phyloP scores from a whole-genome alignment of 2,888 invertebrate genomes.

The Oxycera nigricornis region DNA sequence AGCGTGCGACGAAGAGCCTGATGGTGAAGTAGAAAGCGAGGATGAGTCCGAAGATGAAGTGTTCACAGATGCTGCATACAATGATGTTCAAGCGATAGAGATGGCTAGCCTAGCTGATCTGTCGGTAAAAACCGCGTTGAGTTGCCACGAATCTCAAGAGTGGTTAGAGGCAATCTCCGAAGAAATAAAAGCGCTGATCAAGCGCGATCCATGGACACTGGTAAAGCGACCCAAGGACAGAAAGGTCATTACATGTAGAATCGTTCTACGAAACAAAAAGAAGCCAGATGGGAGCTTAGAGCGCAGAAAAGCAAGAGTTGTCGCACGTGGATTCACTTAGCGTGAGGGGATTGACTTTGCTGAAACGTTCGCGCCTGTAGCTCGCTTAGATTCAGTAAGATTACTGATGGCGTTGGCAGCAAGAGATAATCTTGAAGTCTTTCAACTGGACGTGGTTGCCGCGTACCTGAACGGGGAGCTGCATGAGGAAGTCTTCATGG shows the following conservation, averaged over 20 bases:
- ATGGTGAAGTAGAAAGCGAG: not conserved
- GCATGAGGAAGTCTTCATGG: not conserved
- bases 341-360: not conserved
- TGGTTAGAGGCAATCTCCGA: not conserved
- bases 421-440: too few relatives aligned
- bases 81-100: not conserved
- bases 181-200: constrained; percentile 11
- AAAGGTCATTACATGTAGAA: constrained; percentile 17
- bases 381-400: constrained; percentile 22
- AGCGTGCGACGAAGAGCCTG: not conserved
- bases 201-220: not conserved
- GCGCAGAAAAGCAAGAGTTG: not conserved
- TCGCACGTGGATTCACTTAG: not conserved
- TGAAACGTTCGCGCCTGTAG: constrained; percentile 20
- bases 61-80: not conserved
- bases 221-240: too few relatives aligned
- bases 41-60: not conserved
- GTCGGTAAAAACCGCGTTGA: not conserved
- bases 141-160: not conserved
- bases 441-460: too few relatives aligned
- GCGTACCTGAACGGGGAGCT: too few relatives aligned
- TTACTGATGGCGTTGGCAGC: too few relatives aligned
- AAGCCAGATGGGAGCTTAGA: constrained; percentile 7
- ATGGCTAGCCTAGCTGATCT: not conserved
- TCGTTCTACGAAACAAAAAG: constrained; percentile 12